Evolutionary conservation across 2,888 invertebrate species (phyloP).

Genomic region (Agonopterix heracliana): DNA sequence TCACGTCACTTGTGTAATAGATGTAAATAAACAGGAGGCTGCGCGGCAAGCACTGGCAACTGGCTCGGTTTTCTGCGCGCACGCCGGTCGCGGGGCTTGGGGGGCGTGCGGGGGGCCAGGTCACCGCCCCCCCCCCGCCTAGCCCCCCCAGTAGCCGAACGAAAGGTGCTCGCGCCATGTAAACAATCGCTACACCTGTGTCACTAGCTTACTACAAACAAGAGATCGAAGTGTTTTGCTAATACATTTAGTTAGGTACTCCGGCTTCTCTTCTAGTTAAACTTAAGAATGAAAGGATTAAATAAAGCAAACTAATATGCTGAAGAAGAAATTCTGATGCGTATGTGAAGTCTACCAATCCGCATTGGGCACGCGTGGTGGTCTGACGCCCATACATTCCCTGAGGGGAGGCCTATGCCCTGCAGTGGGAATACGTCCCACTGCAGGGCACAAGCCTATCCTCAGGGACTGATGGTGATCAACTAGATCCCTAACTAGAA

Average conservation of each 20-base stretch:
- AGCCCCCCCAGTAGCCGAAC: conserved; percentile 26
- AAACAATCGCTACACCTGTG: conserved; percentile 62
- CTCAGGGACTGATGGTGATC: too few species aligned
- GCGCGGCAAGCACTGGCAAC: conserved; percentile 57
- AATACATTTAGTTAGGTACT: not conserved
- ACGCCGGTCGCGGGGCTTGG: conserved; percentile 47
- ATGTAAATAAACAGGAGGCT: conserved; percentile 73
- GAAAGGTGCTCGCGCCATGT: conserved; percentile 43
- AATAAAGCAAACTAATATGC: too few species aligned
- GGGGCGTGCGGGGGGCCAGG: conserved; percentile 15
- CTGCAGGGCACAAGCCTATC: too few species aligned
- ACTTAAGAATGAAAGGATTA: too few species aligned
- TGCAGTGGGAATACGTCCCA: too few species aligned
- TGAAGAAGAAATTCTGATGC: too few species aligned
- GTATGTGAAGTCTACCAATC: too few species aligned
- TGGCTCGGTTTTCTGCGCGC: conserved; percentile 65
- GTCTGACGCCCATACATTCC: too few species aligned
- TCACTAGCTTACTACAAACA: conserved; percentile 12
- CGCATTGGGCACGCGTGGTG: too few species aligned
- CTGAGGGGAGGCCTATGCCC: too few species aligned
- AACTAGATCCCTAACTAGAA: too few species aligned
- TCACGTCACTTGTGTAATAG: conserved; percentile 33
- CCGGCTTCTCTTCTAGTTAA: too few species aligned
- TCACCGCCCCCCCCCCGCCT: conserved; percentile 46
- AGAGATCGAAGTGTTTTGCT: not conserved